These are phyloP conservation scores for Caenorhabditis sp. DNA, from an alignment of 2,888 invertebrate genomes.

Conservation along the genomic window DNA sequence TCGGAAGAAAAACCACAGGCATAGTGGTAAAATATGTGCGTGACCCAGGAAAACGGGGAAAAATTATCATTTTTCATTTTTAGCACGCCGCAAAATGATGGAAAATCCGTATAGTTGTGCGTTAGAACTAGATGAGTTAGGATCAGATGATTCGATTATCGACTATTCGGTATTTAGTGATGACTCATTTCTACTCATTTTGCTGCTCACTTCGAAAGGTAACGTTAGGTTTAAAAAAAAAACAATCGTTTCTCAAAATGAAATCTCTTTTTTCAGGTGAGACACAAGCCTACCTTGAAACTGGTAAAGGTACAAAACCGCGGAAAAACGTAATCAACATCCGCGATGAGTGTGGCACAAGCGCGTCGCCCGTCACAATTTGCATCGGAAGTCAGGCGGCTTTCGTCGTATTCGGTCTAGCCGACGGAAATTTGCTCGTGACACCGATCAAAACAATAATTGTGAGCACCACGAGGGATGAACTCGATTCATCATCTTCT, in stretches of 20 bases:
- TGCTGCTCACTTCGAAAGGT: slow-evolving; percentile 62
- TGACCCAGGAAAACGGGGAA: neutral
- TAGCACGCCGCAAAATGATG: slow-evolving; percentile 31
- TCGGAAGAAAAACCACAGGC: slow-evolving; percentile 14
- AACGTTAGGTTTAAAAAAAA: neutral
- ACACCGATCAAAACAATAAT: slow-evolving; percentile 53
- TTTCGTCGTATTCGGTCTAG: slow-evolving; percentile 55
- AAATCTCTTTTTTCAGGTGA: slow-evolving; percentile 45
- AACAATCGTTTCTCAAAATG: too few relatives aligned
- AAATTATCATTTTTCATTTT: neutral
- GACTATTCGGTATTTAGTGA: slow-evolving; percentile 54
- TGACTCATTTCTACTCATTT: slow-evolving; percentile 60
- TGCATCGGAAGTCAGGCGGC: slow-evolving; percentile 51
- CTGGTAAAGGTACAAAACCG: slow-evolving; percentile 38
- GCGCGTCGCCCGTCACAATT: slow-evolving; percentile 25
- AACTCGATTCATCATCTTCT: neutral
- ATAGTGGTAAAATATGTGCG: slow-evolving; percentile 33
- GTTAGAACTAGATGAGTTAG: slow-evolving; percentile 46
- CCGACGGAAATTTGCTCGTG: slow-evolving; percentile 56
- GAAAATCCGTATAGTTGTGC: slow-evolving; percentile 44
- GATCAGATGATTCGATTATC: slow-evolving; percentile 50
- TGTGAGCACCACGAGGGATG: slow-evolving; percentile 15
- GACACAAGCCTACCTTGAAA: slow-evolving; percentile 46
- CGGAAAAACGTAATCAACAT: slow-evolving; percentile 42
- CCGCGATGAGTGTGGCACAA: slow-evolving; percentile 13